Evolutionary conservation across 2,888 invertebrate genomes (phyloP).

Genomic region (Pammene aurita): DNA sequence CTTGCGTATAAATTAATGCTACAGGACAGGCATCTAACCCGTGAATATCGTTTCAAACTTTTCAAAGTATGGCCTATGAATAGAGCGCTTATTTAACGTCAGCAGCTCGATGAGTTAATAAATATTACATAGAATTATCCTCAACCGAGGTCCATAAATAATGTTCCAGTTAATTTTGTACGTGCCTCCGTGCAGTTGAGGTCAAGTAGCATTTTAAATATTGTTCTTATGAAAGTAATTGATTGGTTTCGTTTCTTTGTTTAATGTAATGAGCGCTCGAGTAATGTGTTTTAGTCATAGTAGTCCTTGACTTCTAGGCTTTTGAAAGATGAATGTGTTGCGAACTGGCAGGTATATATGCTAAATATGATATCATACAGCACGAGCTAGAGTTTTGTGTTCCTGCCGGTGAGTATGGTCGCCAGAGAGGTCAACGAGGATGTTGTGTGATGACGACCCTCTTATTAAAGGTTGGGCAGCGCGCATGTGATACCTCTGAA

Average conservation of each 20-base stretch:
- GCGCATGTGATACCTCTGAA: no score
- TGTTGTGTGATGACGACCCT: no score
- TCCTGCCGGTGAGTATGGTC: no score
- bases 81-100: slow-evolving; percentile 55
- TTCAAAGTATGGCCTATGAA: slow-evolving; percentile 50
- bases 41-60: slow-evolving; percentile 2
- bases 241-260: slow-evolving; percentile 67
- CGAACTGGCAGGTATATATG: slow-evolving; percentile 2
- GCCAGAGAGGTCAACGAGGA: no score
- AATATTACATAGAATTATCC: slow-evolving; percentile 67
- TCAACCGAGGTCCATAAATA: slow-evolving; percentile 64
- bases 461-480: no score
- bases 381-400: not conserved
- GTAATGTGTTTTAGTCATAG: slow-evolving; percentile 52
- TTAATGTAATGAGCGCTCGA: slow-evolving; percentile 56
- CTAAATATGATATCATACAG: not conserved
- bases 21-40: not conserved
- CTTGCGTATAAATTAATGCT: no score
- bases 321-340: slow-evolving; percentile 36
- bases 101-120: slow-evolving; percentile 67
- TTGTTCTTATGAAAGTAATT: slow-evolving; percentile 65
- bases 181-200: slow-evolving; percentile 62
- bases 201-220: slow-evolving; percentile 69
- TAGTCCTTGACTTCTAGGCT: slow-evolving; percentile 52
- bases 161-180: slow-evolving; percentile 68